Evolutionary conservation across 2,888 invertebrate genomes (phyloP), one percentile per base, ranked within the genome.

Genomic region (Eugnorisma glareosa): DNA sequence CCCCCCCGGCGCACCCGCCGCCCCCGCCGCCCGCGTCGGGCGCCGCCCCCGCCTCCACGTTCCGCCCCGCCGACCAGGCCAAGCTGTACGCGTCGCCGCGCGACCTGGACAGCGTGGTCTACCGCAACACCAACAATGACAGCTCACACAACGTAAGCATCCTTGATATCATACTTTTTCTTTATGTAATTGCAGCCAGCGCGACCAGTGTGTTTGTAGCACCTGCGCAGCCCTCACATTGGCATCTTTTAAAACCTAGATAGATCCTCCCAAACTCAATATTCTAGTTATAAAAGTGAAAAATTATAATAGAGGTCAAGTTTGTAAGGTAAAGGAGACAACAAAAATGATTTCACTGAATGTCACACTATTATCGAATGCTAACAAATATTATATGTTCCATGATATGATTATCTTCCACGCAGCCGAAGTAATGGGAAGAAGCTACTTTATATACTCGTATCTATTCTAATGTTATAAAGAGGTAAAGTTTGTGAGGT

Each of bases 1-100:
- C 98, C 8, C 98, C 99, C 0, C 98, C 98, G 1, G 98, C 97
- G 79, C 98, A 98, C 94, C 98, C 98, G 18, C 99, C 98, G 59
- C 98, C 98, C 24, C 98, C 98, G 64, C 95, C 97, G 72, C 97
- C 98, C 98, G 21, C 98, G 98, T 24, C 98, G 31, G 54, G 54
- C 98, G 57, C 90, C 61, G 97, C 97, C 72, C 97, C 98, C 71
- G 98, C 98, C 94, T 99, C 99, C 73, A 98, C 99, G 91, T 99
- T 99, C 97, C 98, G 99, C 89, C 99, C 99, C 6, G 77, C 81
- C 11, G 88, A 45, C 57, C 81, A 64, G 21, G 96, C 96, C 90
- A 96, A 96, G 93, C 97, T 99, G 81, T 99, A 99, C 95, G 99
- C 99, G 48, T 98, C 98, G 75, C 99, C 99, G 28, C 98, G 98